phyloP scores from a whole-genome alignment of 1,140 invertebrate genomes.

The Plodia interpunctella region DNA sequence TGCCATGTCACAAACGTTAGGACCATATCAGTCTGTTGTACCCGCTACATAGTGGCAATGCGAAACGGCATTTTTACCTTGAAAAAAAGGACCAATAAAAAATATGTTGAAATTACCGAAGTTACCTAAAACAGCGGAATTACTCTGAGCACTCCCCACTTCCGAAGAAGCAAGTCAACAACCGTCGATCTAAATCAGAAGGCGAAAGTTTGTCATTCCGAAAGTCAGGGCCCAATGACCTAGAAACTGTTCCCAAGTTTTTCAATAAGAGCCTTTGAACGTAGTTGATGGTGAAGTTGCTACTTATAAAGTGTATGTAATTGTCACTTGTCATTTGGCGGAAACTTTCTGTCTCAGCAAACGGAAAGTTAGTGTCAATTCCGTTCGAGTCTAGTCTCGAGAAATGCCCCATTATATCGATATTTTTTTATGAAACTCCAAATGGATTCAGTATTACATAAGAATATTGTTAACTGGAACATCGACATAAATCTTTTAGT shows the following conservation, averaged over 20 bases:
- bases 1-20: too few species aligned
- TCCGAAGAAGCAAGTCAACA: slow-evolving; percentile 31
- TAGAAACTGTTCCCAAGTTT: slow-evolving; percentile 54
- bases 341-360: background rate
- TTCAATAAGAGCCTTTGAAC: slow-evolving; percentile 57
- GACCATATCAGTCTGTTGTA: too few species aligned
- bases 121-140: too few species aligned
- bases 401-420: too few species aligned
- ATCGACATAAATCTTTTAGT: too few species aligned
- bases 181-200: slow-evolving; percentile 40
- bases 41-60: too few species aligned
- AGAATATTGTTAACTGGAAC: too few species aligned
- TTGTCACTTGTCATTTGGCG: slow-evolving; percentile 12
- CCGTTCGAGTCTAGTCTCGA: background rate
- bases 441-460: too few species aligned
- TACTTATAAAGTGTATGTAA: slow-evolving; percentile 14
- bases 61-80: too few species aligned
- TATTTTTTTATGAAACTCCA: too few species aligned
- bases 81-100: too few species aligned
- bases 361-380: background rate
- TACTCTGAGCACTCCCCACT: slow-evolving; percentile 14
- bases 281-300: slow-evolving; percentile 31
- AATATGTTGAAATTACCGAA: too few species aligned
- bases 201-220: slow-evolving; percentile 39
- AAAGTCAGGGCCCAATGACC: slow-evolving; percentile 45